Conservation (phyloP, 2,888 invertebrate species). For the Helleia helle region DNA sequence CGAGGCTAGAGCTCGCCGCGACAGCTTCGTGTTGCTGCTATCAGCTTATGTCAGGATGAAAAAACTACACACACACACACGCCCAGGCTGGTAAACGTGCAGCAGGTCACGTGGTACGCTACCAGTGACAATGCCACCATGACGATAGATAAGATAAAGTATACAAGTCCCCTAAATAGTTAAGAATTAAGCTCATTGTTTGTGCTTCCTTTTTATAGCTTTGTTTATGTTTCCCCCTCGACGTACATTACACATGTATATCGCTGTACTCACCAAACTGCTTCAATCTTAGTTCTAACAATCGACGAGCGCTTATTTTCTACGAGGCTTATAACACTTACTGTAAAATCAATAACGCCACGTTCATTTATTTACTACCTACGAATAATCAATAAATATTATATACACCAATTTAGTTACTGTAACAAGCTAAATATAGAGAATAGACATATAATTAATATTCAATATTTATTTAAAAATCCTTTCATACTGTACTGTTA, state of each 20-base stretch:
- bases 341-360: no score
- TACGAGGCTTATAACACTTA: no score
- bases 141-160: constrained; percentile 44
- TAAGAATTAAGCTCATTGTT: constrained; percentile 4
- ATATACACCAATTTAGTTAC: no score
- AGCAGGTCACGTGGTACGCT: constrained; percentile 17
- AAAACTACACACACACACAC: neutral
- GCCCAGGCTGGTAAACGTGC: constrained; percentile 14
- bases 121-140: constrained; percentile 34
- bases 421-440: no score
- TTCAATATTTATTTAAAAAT: no score
- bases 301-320: no score
- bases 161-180: constrained; percentile 24
- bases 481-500: no score
- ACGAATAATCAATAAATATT: no score
- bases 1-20: neutral
- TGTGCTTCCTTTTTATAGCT: constrained; percentile 6
- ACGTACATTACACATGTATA: neutral
- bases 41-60: neutral
- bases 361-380: no score
- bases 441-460: no score
- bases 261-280: no score
- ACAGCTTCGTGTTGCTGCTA: neutral
- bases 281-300: no score
- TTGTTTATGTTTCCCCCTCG: constrained; percentile 2